Base-by-base conservation (phyloP, 2,113 vertebrate species). In the Catharus fuscescens region DNA sequence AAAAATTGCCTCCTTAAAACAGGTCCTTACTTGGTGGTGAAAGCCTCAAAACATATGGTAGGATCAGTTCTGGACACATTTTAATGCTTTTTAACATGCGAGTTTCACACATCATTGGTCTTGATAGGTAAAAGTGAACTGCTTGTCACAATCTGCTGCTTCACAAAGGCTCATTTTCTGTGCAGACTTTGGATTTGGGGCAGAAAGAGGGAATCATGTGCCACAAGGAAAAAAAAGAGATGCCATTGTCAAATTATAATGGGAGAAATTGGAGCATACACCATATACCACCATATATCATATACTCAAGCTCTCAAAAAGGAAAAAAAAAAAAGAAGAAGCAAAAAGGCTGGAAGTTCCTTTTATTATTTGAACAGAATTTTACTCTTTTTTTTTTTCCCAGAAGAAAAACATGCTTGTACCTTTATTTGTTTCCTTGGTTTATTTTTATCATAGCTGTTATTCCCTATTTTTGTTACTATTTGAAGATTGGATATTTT, bases 21-120 rank as follows among this genome's bases (percentile, higher is more conserved):
- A 31, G 32, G 26, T 79, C 80, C 71, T 92, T 67, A 38, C 40
- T 76, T 84, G 76, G 74, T 93, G 77, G 73, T 64, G 64, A 93
- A 95, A 97, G 66, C 77, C 80, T 87, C 69, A 81, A 79, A 89
- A 94, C 82, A 74, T 72, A 92, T 66, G 85, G 86, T 44, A 50
- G 79, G 74, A 93, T 80, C 72, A 62, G 23, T 85, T 94, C 80
- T 80, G 76, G 87, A 94, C 47, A 54, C 8, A 26, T 90, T 97
- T 95, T 93, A 94, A 60, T 67, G 77, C 40, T 82, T 86, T 87
- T 89, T 86, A 93, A 69, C 23, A 15, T 29, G 31, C 0, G 9
- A 79, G n/a, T 32, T 64, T 93, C 73, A 15, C 59, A 48, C 71
- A 79, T 88, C 73, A 47, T 44, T 71, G 73, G 69, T 76, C 72